Percentiles rank a stretch among this genome's conserved stretches.
Evolutionary conservation across 2,888 invertebrate species (phyloP).

Genomic region (Lissonota sp.): DNA sequence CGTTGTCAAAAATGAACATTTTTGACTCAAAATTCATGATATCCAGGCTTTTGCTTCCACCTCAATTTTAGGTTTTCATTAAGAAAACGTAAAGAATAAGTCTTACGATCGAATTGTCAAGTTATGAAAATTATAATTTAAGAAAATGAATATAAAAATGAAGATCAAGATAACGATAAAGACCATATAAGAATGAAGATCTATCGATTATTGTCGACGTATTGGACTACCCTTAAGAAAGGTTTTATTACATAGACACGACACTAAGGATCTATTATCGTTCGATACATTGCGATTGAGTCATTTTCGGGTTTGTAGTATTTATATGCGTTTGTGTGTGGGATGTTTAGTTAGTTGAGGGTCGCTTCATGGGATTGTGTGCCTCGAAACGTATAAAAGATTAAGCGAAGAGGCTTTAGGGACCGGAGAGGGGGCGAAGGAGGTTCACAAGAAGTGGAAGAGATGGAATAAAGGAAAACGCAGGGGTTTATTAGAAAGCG

Average conservation of each 20-base stretch:
- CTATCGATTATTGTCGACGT: too few relatives aligned
- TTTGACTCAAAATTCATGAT: too few relatives aligned
- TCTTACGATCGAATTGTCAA: too few relatives aligned
- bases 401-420: constrained; percentile 42
- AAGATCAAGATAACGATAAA: too few relatives aligned
- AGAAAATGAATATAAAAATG: too few relatives aligned
- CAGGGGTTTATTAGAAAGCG: constrained; percentile 60
- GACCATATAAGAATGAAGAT: too few relatives aligned
- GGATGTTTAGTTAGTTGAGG: constrained; percentile 10
- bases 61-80: too few relatives aligned
- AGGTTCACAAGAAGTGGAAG: constrained; percentile 62
- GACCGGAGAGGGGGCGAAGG: constrained; percentile 43
- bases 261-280: not conserved
- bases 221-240: too few relatives aligned
- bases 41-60: too few relatives aligned
- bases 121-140: too few relatives aligned
- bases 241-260: not conserved
- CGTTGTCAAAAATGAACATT: too few relatives aligned
- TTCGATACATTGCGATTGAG: constrained; percentile 32
- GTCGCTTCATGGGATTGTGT: constrained; percentile 39
- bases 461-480: constrained; percentile 63
- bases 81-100: too few relatives aligned
- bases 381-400: constrained; percentile 33
- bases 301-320: constrained; percentile 27
- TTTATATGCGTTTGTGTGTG: not conserved